Base-by-base conservation (phyloP, 2,113 vertebrate genomes). In the Lethenteron camtschaticum region DNA sequence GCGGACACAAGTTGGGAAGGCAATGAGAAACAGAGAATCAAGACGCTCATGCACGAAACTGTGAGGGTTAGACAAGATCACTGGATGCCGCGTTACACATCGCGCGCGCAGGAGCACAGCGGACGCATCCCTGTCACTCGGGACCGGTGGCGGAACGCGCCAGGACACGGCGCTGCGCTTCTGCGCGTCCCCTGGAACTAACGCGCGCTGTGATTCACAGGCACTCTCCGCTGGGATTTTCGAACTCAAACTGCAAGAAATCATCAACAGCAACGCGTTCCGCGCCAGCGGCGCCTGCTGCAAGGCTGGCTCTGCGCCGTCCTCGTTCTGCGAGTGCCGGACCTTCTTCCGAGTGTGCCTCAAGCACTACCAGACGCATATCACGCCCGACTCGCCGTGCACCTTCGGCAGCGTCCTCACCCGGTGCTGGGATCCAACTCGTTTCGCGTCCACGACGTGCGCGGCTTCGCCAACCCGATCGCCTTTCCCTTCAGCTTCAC, bases 311-410 rank as follows among this genome's bases (percentile, higher is more conserved):
- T 41, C 41, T 41, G 73, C 71, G 68, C 41, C 41, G 41, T 41
- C 41, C 41, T 41, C 41, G 41, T 73, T 76, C 10, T 71, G 57
- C 3, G 77, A 82, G 69, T 90, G 88, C 58, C 82, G 76, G 68
- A 74, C 89, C 41, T 87, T 89, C 78, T 89, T 92, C 78, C 83
- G 85, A 12, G 81, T 87, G 70, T 90, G 89, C 18, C 80, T 92
- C 57, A 85, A 83, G 59, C 89, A 89, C 2, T 79, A 82, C 2
- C 80, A 85, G 74, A 79, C 81, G 0, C 76, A 83, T 11, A 83
- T 84, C 70, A 78, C 74, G 12, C 78, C 83, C 0, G 84, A 87
- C 68, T 80, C 83, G 1, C 82, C 80, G 24, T 92, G 88, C 77
- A 84, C 85, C 3, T 85, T 85, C 70, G 89, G 89, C 3, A 77